These are phyloP conservation scores for Staurois parvus DNA, from an alignment of 2,797 vertebrate genomes.

Conservation along the genomic window DNA sequence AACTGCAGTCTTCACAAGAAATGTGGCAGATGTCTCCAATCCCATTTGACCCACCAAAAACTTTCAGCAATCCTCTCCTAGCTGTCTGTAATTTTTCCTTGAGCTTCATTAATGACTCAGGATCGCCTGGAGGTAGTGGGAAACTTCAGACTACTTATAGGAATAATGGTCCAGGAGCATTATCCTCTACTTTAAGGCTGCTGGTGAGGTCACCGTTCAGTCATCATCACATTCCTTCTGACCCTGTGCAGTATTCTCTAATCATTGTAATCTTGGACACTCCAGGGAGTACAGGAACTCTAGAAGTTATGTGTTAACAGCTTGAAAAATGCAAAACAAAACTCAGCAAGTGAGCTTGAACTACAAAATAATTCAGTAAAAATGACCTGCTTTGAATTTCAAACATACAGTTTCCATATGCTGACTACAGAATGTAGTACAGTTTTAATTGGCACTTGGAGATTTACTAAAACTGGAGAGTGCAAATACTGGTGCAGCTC, in stretches of 20 bases:
- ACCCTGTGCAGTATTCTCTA: neutral
- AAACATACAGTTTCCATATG: no score
- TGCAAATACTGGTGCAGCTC: no score
- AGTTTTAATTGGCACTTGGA: no score
- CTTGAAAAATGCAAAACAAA: neutral
- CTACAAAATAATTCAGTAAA: neutral
- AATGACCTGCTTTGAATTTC: no score
- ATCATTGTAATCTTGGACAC: neutral
- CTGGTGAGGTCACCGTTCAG: conserved; percentile 7
- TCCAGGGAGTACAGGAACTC: neutral
- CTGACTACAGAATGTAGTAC: no score
- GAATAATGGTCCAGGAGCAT: neutral
- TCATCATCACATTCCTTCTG: conserved; percentile 3
- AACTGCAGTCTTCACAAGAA: neutral
- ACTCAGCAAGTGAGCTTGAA: neutral
- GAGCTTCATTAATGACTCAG: neutral
- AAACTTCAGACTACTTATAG: conserved; percentile 4
- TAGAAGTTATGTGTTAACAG: neutral
- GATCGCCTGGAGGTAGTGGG: neutral
- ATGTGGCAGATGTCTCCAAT: conserved; percentile 14
- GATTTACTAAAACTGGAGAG: no score
- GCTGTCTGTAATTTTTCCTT: neutral
- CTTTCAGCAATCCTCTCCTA: neutral
- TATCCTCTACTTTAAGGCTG: neutral
- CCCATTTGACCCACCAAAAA: neutral